Base-by-base conservation (phyloP, 2,113 vertebrate species). In the Cyprinus carpio region DNA sequence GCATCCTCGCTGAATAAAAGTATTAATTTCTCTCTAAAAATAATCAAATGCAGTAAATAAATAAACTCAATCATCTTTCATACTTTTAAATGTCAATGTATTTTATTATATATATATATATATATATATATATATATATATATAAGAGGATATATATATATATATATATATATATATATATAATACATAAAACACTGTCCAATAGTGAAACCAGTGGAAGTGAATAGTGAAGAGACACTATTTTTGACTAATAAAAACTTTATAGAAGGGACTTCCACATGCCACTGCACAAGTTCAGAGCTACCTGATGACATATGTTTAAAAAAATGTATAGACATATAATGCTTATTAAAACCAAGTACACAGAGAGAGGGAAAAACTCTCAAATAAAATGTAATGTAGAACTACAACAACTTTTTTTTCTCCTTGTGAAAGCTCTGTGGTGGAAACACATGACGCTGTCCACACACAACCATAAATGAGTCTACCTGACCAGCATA, bases 401-500 rank as follows among this genome's bases (percentile, higher is more conserved):
- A 40, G 6, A 58, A 31, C 74, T 60, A 13, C 29, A 60, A 78
- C 9, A 25, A 78, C 49, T 37, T 23, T 77, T 0, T 51, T 77
- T 34, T 2, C 27, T n/a, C 54, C 75, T 81, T 85, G 18, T 77
- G 72, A 54, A 58, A 58, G 37, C 8, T 20, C 56, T 11, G 58
- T 27, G 58, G 4, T n/a, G n/a, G 37, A 29, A 64, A 78, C 79
- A 72, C 51, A 81, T 83, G 69, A 80, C 56, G 6, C 18, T 6
- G 18, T 56, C 51, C 54, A 58, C 18, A 58, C 18, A 16, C 37
- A 43, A 64, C 75, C 20, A 60, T 86, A 83, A 86, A 84, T 81
- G 56, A 72, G 62, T 78, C 51, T 82, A 86, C 77, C 74, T 67
- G 72, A 54, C 40, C 65, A 83, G 58, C 31, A 82, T 83, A 77